These are phyloP conservation scores for Pecten maximus DNA, from an alignment of 2,888 invertebrate genomes.

Conservation along the genomic window DNA sequence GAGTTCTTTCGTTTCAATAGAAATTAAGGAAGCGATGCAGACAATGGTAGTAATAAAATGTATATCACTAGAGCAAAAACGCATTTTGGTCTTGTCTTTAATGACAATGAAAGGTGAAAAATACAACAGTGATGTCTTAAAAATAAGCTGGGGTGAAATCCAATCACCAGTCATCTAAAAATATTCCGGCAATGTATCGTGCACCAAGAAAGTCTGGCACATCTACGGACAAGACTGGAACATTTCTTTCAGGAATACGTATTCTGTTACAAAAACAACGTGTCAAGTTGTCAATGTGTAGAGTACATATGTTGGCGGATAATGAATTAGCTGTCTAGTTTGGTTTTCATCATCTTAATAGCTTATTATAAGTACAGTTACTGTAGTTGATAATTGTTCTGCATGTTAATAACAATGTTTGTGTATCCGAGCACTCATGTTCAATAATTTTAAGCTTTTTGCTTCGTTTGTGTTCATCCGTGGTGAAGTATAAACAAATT, in stretches of 20 bases:
- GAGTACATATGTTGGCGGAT: background rate
- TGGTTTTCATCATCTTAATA: background rate
- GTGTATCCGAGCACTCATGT: no score
- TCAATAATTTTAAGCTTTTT: no score
- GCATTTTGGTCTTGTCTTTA: background rate
- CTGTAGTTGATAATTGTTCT: no score
- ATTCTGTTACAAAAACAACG: background rate
- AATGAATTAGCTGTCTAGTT: background rate
- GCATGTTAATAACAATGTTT: no score
- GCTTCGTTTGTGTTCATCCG: no score
- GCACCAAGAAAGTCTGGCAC: background rate
- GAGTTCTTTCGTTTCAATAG: no score
- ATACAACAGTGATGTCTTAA: background rate
- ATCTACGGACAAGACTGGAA: background rate
- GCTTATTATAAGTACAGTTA: background rate
- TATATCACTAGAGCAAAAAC: background rate
- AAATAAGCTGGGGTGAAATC: background rate
- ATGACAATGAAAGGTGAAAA: background rate
- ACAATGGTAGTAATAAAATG: background rate
- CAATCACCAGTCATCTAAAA: background rate
- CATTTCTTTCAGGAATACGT: background rate
- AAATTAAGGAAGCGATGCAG: background rate
- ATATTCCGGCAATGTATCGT: background rate
- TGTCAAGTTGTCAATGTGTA: background rate
- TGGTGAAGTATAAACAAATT: no score